phyloP scores from a whole-genome alignment of 2,797 vertebrate species.

The Intellagama lesueurii region DNA sequence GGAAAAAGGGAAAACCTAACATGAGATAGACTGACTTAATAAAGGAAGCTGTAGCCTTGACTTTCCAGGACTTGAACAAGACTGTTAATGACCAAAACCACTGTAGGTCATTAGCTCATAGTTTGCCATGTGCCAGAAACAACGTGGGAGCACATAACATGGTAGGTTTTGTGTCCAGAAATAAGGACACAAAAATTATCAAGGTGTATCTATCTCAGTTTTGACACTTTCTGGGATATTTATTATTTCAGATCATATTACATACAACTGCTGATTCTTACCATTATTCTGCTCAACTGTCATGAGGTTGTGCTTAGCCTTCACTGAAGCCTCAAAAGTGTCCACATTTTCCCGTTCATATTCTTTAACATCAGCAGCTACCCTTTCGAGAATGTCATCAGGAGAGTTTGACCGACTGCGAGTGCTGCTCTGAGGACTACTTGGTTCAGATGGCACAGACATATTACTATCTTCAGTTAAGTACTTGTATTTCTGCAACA shows the following conservation, averaged over 20 bases:
- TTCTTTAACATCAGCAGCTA: slow-evolving; percentile 96
- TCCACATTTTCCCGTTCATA: slow-evolving; percentile 96
- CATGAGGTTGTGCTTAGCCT: slow-evolving; percentile 98
- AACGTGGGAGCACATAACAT: no score
- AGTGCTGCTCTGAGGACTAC: slow-evolving; percentile 94
- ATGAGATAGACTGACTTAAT: no score
- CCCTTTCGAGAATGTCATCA: slow-evolving; percentile 94
- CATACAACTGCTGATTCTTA: slow-evolving; percentile 67
- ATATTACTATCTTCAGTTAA: slow-evolving; percentile 91
- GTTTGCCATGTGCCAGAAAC: no score
- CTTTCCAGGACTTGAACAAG: no score
- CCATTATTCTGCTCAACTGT: slow-evolving; percentile 94
- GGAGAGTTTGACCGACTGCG: slow-evolving; percentile 95
- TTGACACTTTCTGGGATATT: neutral
- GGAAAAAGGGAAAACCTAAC: no score
- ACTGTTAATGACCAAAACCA: no score
- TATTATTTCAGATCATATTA: neutral
- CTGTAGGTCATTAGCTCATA: no score
- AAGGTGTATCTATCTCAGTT: neutral
- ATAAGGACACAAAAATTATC: neutral
- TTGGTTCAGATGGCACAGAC: slow-evolving; percentile 91
- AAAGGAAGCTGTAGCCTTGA: no score
- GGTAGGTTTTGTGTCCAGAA: neutral
- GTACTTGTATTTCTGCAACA: slow-evolving; percentile 91
- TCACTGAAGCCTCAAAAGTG: slow-evolving; percentile 94